Percentiles rank a stretch among this genome's conserved stretches.
Evolutionary conservation across 2,797 vertebrate genomes (phyloP).

Genomic region (Kryptopterus vitreolus): DNA sequence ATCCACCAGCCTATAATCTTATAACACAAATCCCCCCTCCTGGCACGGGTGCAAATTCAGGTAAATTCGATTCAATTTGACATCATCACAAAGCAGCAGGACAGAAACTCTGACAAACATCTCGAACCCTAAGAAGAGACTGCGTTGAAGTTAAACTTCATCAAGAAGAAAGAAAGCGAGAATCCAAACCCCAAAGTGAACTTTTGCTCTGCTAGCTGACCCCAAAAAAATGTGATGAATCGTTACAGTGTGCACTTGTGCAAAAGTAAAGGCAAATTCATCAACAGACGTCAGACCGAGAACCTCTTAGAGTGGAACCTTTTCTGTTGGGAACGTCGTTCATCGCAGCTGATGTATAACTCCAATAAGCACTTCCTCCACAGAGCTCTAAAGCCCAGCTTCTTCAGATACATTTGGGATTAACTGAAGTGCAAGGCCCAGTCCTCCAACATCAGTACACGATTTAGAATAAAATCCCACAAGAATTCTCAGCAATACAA

Average conservation of each 20-base stretch:
- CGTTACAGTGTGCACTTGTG: neutral
- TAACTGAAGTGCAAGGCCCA: neutral
- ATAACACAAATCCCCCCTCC: neutral
- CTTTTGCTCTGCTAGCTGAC: neutral
- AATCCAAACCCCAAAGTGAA: neutral
- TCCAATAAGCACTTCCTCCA: constrained; percentile 8
- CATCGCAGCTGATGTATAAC: constrained; percentile 9
- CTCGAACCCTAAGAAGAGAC: neutral
- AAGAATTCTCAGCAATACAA: neutral
- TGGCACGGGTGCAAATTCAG: neutral
- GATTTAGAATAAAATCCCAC: neutral
- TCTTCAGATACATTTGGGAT: constrained; percentile 19
- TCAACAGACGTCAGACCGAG: neutral
- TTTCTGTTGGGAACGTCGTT: neutral
- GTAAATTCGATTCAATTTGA: neutral
- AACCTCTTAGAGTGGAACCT: neutral
- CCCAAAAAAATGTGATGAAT: neutral
- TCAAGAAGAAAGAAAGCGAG: neutral
- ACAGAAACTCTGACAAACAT: neutral
- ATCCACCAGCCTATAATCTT: neutral
- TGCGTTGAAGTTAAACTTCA: neutral
- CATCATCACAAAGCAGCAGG: neutral
- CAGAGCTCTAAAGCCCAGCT: neutral
- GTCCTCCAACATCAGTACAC: neutral
- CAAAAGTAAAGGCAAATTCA: neutral